Percentiles rank a stretch among this genome's conserved stretches.
These are phyloP conservation scores for Neofelis nebulosa DNA, from an alignment of 2,113 vertebrate genomes.

Conservation along the genomic window DNA sequence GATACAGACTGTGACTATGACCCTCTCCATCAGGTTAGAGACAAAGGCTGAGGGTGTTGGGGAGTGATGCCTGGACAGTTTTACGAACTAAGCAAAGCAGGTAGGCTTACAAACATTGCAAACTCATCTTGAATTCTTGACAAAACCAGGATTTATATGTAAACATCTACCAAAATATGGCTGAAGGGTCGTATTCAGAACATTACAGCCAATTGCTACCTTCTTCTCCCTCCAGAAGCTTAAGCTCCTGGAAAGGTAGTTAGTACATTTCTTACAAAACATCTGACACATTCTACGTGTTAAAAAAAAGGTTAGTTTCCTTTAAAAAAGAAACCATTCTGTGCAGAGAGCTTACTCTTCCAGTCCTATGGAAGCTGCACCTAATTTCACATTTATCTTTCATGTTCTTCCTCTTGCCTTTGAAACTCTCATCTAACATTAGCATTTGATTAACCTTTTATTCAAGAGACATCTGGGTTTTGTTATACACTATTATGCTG, in stretches of 20 bases:
- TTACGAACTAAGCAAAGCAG: neutral
- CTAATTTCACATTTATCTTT: constrained; percentile 65
- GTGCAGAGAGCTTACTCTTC: constrained; percentile 2
- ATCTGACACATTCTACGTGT: constrained; percentile 54
- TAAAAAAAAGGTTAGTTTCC: constrained; percentile 72
- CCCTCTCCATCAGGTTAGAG: neutral
- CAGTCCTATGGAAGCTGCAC: constrained; percentile 29
- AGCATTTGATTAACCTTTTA: constrained; percentile 79
- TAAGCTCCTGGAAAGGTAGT: constrained; percentile 29
- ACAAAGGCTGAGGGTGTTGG: neutral
- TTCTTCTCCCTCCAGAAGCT: constrained; percentile 13
- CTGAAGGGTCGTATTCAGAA: constrained; percentile 2
- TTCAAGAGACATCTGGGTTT: constrained; percentile 74
- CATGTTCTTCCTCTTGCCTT: constrained; percentile 67
- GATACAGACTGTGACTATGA: neutral
- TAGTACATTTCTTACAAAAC: constrained; percentile 58
- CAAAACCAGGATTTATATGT: constrained; percentile 42
- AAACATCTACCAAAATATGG: neutral
- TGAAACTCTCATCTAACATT: constrained; percentile 66
- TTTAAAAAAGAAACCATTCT: constrained; percentile 12
- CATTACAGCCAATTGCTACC: neutral
- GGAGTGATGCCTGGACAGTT: neutral
- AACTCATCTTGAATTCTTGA: neutral
- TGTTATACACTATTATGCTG: constrained; percentile 65
- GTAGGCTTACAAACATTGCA: neutral